These are phyloP conservation scores for Cheilosia grossa DNA, from an alignment of 2,888 invertebrate species.

Conservation along the genomic window DNA sequence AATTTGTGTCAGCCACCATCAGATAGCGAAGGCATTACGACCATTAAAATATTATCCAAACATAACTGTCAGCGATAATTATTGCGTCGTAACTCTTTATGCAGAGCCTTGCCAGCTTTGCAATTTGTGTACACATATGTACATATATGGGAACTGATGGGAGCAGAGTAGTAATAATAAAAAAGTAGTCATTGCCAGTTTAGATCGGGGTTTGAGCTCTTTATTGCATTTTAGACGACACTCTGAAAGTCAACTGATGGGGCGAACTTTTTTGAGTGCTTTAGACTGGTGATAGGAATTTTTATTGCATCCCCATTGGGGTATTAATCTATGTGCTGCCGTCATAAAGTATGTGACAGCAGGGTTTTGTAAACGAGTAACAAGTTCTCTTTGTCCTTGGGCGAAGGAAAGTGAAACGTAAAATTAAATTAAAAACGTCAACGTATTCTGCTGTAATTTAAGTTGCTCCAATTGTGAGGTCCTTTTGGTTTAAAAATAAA, in stretches of 20 bases:
- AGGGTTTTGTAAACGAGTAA: background rate
- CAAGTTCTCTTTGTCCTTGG: conserved; percentile 1
- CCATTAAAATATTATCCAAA: conserved; percentile 40
- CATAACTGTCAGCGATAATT: conserved; percentile 45
- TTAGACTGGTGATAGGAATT: conserved; percentile 10
- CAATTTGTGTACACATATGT: conserved; percentile 4
- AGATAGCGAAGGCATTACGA: background rate
- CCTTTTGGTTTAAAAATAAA: background rate
- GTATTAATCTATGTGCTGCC: background rate
- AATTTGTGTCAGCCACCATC: conserved; percentile 1
- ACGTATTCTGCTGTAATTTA: background rate
- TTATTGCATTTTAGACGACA: conserved; percentile 24
- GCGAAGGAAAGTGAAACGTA: background rate
- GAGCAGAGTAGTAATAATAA: background rate
- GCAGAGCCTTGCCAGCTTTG: conserved; percentile 11
- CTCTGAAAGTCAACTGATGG: background rate
- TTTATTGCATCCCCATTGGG: conserved; percentile 19
- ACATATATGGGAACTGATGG: background rate
- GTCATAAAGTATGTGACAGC: background rate
- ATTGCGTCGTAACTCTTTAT: conserved; percentile 25
- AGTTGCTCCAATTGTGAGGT: background rate
- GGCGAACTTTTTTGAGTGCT: conserved; percentile 24
- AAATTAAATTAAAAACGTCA: background rate
- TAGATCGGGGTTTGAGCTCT: conserved; percentile 3
- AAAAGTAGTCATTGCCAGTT: conserved; percentile 10